Base-by-base conservation (phyloP, 30 jellyfish, hydroid and myxozoan species). In the Turritopsis rubra region DNA sequence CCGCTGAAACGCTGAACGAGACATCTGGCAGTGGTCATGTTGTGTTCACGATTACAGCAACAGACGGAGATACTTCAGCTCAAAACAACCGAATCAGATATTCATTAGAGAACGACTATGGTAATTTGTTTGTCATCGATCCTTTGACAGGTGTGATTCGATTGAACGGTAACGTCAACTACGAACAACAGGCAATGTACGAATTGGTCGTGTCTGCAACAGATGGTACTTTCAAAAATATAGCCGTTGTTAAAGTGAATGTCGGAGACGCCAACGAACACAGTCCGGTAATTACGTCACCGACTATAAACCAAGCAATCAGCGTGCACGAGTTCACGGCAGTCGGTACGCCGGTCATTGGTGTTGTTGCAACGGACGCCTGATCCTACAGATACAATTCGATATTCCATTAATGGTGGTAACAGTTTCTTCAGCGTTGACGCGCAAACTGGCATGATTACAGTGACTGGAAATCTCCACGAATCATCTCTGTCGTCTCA, bases 121-220 rank as follows among this genome's bases (percentile, higher is more conserved):
- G 27, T n/a, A 18, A 27, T 21, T 0, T 80, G 54, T 84, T 84
- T 52, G 0, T 22, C 1, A 84, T 84, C 74, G 89, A 54, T 22
- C 70, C 89, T 21, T 24, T 13, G 30, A 28, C 75, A n/a, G 91
- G 91, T 19, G 84, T 22, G 21, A 76, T 84, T 18, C 29, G n/a
- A 1, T 66, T 65, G 66, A 75, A 52, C 52, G 52, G 53, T 9
- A 28, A 29, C 24, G 41, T 84, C 27, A 82, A 84, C 20, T 94
- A 75, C 74, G 96, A 86, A 75, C 22, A 71, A 27, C 53, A 29
- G 52, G 80, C 70, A 29, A 81, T 29, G 17, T 88, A 87, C 66
- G 88, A 79, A 28, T 71, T 88, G 79, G 86, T 92, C 16, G 96
- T 94, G 65, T 53, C 78, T 41, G 99, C 99, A 24, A 77, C 87